Percentiles rank a stretch among this genome's conserved stretches.
phyloP scores from a whole-genome alignment of 1,140 invertebrate species.

The Laupala kohalensis region DNA sequence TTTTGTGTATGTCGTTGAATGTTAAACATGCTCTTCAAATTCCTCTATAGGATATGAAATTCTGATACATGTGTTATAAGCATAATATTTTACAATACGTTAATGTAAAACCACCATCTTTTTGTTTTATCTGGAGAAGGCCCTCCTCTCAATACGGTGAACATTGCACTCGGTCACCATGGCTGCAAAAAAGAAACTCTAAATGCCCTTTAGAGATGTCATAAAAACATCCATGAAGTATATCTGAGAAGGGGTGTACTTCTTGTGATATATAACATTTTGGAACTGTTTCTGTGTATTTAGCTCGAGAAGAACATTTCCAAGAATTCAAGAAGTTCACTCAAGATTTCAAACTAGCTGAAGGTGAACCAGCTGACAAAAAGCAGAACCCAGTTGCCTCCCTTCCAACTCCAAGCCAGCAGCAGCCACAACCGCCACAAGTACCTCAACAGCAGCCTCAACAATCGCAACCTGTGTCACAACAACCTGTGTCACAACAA shows the following conservation, averaged over 20 bases:
- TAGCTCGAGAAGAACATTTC: constrained; percentile 35
- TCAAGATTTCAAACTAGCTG: constrained; percentile 41
- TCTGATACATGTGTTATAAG: no score
- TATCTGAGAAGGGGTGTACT: not conserved
- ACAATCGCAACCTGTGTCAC: not conserved
- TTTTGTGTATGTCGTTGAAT: no score
- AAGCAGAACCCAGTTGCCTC: constrained; percentile 16
- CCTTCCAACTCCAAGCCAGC: constrained; percentile 18
- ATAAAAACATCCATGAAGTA: not conserved
- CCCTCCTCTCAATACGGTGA: no score
- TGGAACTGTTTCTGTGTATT: not conserved
- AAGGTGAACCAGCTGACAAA: constrained; percentile 26
- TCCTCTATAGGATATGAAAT: no score
- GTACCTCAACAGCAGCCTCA: constrained; percentile 3
- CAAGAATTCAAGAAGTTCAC: constrained; percentile 42
- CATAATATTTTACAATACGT: no score
- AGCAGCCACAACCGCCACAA: constrained; percentile 13
- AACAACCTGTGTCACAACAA: not conserved
- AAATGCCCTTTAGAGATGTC: no score
- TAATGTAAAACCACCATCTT: no score
- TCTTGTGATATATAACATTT: not conserved
- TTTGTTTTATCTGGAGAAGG: no score
- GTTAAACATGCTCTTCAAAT: no score
- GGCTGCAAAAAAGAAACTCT: no score
- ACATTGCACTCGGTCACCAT: no score